A percentile compares a stretch with the other conserved stretches of the same genome.
phyloP scores from a whole-genome alignment of 2,797 vertebrate genomes.

The Toxotes lorentzi region DNA sequence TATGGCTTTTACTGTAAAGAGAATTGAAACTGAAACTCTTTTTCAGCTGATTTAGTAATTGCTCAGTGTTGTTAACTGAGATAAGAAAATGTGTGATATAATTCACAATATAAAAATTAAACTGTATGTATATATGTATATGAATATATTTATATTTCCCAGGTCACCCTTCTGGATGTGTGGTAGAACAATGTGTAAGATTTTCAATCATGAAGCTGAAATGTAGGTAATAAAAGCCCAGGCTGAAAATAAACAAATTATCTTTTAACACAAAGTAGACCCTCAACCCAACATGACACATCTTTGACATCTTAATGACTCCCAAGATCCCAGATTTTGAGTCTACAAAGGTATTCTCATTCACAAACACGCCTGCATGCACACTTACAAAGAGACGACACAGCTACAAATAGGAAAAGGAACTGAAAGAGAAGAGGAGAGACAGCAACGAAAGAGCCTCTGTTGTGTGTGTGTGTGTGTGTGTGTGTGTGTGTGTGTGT shows the following conservation, averaged over 20 bases:
- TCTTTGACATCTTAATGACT: conserved; percentile 19
- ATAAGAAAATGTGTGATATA: background rate
- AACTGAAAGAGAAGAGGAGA: conserved; percentile 42
- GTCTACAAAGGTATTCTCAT: background rate
- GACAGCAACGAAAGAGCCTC: conserved; percentile 43
- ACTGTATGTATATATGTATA: background rate
- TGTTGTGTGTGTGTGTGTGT: conserved; percentile 42
- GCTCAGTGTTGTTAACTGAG: background rate
- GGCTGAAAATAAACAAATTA: background rate
- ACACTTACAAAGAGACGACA: conserved; percentile 20
- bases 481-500: conserved; percentile 41
- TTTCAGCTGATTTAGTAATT: background rate
- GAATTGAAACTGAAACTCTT: background rate
- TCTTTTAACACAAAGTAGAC: background rate
- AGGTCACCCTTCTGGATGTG: background rate
- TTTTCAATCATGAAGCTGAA: background rate
- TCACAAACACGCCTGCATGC: background rate
- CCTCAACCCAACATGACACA: background rate
- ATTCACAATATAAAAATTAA: background rate
- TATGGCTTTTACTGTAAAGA: conserved; percentile 5
- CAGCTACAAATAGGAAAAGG: conserved; percentile 31
- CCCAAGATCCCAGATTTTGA: background rate
- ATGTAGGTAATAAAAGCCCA: background rate
- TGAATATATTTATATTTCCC: background rate
- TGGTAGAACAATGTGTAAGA: background rate